Base-by-base conservation (phyloP, 2,888 invertebrate species). In the Nebria salina region DNA sequence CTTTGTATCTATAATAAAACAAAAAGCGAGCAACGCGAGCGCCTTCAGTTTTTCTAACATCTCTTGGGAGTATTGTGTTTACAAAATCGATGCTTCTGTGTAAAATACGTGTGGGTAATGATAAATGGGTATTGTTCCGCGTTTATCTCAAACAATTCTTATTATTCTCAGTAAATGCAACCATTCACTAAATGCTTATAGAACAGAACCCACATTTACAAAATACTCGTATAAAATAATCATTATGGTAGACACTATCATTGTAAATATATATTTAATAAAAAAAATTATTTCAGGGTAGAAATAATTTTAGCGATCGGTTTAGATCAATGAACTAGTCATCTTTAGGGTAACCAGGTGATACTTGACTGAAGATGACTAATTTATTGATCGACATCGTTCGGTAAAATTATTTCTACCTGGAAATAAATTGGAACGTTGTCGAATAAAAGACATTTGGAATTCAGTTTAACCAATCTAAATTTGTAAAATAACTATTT, bases 41-140 rank as follows among this genome's bases (percentile, higher is more conserved):
- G 54, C 13, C 7, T 54, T 54, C 54, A 13, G 11, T 54, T 54
- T 54, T 54, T 54, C 54, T 54, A 54, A 8, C 11, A 5, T 54
- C 54, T 54, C 54, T 54, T 54, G 54, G 54, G 54, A 54, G 54
- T 54, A 54, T 54, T 54, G 54, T 54, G 54, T 54, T 54, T 54
- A 54, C 54, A 54, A 54, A 54, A 54, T 54, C 54, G 54, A 54
- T 54, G 54, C 54, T 54, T 54, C 54, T 54, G 54, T 54, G 7
- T 8, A 13, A 54, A 54, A 54, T 54, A 54, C 54, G 54, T 54
- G 54, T 54, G 54, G 13, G 54, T 54, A 54, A 54, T 54, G 54
- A 54, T 54, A 54, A 54, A 54, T 54, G 54, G 54, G 54, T 54
- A 54, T 54, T 54, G 54, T 54, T 54, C 54, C 4, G 54, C 13